phyloP scores from a whole-genome alignment of 2,113 vertebrate genomes.

The Bombycilla garrulus region DNA sequence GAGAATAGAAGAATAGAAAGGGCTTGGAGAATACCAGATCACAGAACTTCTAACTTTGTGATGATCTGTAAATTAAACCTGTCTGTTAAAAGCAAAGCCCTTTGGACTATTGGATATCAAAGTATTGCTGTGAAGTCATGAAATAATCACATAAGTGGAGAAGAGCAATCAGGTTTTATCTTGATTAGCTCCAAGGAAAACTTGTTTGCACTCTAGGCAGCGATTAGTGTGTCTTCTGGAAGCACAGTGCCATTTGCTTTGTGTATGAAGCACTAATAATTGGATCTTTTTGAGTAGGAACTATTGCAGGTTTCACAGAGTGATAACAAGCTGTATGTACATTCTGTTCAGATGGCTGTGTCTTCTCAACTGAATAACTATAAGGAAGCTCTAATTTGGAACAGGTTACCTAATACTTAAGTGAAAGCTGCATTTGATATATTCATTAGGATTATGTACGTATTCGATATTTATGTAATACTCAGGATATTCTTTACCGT shows the following conservation, averaged over 20 bases:
- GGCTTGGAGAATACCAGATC: background rate
- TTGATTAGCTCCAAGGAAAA: conserved; percentile 63
- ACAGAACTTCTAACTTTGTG: background rate
- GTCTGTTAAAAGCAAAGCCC: conserved; percentile 56
- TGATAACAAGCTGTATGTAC: background rate
- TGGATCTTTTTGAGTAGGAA: background rate
- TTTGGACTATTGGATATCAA: background rate
- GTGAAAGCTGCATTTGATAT: background rate
- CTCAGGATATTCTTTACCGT: background rate
- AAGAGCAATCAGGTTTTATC: conserved; percentile 29
- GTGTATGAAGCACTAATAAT: background rate
- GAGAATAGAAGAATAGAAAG: background rate
- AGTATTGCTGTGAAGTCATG: background rate
- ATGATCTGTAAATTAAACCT: conserved; percentile 72
- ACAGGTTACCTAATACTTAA: background rate
- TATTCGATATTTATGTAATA: background rate
- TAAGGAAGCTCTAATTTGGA: background rate
- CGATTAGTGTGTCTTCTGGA: background rate
- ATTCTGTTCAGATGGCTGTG: background rate
- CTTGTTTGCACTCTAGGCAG: conserved; percentile 7
- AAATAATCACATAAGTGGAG: conserved; percentile 26
- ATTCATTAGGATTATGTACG: background rate
- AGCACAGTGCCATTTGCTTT: background rate
- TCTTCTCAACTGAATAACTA: background rate
- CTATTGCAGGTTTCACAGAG: background rate